Evolutionary conservation across 2,888 invertebrate species (phyloP), one percentile per base, ranked within the genome.

Genomic region (Drosophila prostipennis): DNA sequence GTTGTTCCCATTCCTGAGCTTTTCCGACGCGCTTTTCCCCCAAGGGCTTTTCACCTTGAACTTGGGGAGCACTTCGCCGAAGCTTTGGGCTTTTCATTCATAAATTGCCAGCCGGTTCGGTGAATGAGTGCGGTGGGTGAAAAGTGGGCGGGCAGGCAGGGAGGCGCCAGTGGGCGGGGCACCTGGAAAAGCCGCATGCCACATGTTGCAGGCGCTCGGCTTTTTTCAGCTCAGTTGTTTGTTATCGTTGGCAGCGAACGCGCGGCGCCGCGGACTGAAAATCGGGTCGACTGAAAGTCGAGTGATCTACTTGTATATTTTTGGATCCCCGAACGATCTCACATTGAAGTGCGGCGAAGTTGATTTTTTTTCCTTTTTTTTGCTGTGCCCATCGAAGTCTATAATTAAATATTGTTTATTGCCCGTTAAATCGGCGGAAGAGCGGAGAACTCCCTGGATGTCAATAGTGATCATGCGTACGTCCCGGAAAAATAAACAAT

Each of bases 201-300:
- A 82, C 82, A 82, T 82, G 82, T 82, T 82, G 82, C 82, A 85
- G 84, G 79, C 76, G 48, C 46, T 72, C 45, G 69, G 42, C 67
- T n/a, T 26, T 61, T 36, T 60, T 59, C 59, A 16, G 60, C 42
- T 82, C 79, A 86, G 86, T 82, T 86, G 69, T 72, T 83, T 82
- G 70, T 71, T 82, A 80, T 77, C 86, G 80, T 83, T 86, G 80
- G 83, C 83, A 51, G 72, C 72, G 79, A 77, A 74, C 72, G 79
- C 83, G 80, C 75, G 71, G 61, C 51, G 57, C 63, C 63, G 76
- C 78, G 78, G 75, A 72, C 46, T 42, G 51, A 67, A 71, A 61
- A 56, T 32, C 56, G 23, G 32, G 1, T 29, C 32, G 55, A 3
- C 11, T 6, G 11, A 19, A 26, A 26, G 10, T 51, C 8, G 6